Base-by-base conservation (phyloP, 2,888 invertebrate species). In the Cryptocephalus moraei region DNA sequence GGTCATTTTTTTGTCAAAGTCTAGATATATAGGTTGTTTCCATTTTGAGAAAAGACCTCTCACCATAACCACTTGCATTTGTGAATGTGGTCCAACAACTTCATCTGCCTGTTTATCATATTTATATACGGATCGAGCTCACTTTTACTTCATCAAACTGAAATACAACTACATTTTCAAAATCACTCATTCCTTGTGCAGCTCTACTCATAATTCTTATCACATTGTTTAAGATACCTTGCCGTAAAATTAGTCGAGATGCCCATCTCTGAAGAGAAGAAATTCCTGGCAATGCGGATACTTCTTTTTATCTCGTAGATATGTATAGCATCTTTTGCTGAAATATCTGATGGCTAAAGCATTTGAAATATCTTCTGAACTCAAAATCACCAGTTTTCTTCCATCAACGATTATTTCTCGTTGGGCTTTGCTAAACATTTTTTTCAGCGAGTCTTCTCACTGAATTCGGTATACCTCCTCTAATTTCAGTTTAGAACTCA, bases 1-100 rank as follows among this genome's bases (percentile, higher is more conserved):
- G 13, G 61, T 62, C 43, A 65, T 58, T 48, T 57, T 62, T 48
- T 54, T 41, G 47, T 63, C 65, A 50, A 66, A 65, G 9, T 36
- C 50, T 56, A 55, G 41, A 49, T 46, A 56, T 9, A 56, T 44
- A n/a, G 57, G 56, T 45, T 58, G 58, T 34, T 59, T 58, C 57
- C 57, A 59, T 9, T 47, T 43, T 4, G 39, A 39, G 50, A 55
- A 54, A 22, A 58, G 41, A 22, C 52, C 54, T 40, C 53, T 41
- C 36, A 49, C 55, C 34, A 34, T 51, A 9, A 53, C 46, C 8
- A 55, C 51, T 43, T 56, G 62, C 33, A 34, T 34, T 9, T 34
- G n/a, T 34, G 9, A 9, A n/a, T 34, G n/a, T n/a, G 34, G n/a
- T 9, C 60, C 58, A 33, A 59, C 22, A 13, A 61, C 47, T 56